phyloP scores from a whole-genome alignment of 2,797 vertebrate species.

The Tapera naevia region DNA sequence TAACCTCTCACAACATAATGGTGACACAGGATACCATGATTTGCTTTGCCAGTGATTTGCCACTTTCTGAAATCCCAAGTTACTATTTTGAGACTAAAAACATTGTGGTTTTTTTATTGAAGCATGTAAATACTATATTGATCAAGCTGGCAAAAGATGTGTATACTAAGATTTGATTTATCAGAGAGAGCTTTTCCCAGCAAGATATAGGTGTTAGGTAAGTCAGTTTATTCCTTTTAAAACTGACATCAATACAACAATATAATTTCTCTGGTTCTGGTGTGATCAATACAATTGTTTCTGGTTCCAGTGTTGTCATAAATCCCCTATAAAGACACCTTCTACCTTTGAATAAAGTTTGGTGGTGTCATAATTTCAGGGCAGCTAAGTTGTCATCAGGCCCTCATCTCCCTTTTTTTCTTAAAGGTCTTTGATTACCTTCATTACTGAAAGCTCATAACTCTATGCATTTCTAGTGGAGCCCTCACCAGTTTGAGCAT shows the following conservation, averaged over 20 bases:
- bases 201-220: constrained; percentile 23
- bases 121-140: constrained; percentile 63
- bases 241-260: constrained; percentile 41
- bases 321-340: constrained; percentile 4
- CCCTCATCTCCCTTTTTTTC: not conserved
- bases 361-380: not conserved
- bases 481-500: not conserved
- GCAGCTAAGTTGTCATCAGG: not conserved
- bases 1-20: not conserved
- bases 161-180: constrained; percentile 40
- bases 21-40: not conserved
- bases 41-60: not conserved
- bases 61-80: not conserved
- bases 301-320: constrained; percentile 17
- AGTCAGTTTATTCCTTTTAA: constrained; percentile 50
- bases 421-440: not conserved
- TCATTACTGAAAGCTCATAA: not conserved
- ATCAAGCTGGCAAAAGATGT: constrained; percentile 43
- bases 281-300: constrained; percentile 53
- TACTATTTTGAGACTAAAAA: constrained; percentile 20
- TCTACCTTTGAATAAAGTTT: constrained; percentile 1
- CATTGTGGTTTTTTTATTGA: not conserved
- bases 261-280: constrained; percentile 33
- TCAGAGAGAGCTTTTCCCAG: constrained; percentile 20
- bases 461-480: not conserved